Evolutionary conservation across 2,113 vertebrate genomes (phyloP), one percentile per base, ranked within the genome.

Genomic region (Rhinolophus ferrumequinum): DNA sequence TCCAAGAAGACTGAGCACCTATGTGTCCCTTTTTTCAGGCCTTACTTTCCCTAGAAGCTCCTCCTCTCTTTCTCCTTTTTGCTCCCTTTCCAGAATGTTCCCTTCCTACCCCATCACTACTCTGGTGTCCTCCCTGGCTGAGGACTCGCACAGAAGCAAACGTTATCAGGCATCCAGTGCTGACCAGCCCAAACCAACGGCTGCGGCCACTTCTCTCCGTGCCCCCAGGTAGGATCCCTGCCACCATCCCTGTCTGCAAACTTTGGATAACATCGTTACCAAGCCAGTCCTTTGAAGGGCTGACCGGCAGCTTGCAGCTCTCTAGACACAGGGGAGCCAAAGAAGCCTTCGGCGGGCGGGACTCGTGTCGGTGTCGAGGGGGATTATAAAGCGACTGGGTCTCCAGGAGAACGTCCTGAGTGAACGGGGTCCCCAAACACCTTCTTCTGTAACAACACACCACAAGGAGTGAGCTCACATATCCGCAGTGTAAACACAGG

Each of bases 1-100:
- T 73, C 9, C 35, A 30, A 21, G 5, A 69, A 83, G 5, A 66
- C 0, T 0, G 28, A 90, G 41, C 1, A 0, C 8, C 26, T 16
- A 8, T 19, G 26, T 41, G 56, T 30, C 6, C 5, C 2, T 30
- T 84, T n/a, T 14, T 66, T 72, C 2, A 2, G 6, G 2, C 21
- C n/a, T 85, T 14, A 15, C 47, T 47, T 69, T 35, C 16, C 7
- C 30, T 8, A 33, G 21, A 35, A 88, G 33, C 11, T 2, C 24
- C 13, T 84, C 14, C 26, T 67, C 30, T 28, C 4, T 87, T 26
- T 52, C 50, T 82, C 21, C 60, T 54, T 47, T 44, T 58, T 35
- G 8, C 58, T 64, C 35, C 24, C 19, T 41, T 67, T 19, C 10
- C 44, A 86, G 30, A 82, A 60, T 30, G n/a, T 24, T 54, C 41